Percentiles rank a stretch among this genome's conserved stretches.
Evolutionary conservation across 2,888 invertebrate genomes (phyloP).

Genomic region (Pomacea canaliculata): DNA sequence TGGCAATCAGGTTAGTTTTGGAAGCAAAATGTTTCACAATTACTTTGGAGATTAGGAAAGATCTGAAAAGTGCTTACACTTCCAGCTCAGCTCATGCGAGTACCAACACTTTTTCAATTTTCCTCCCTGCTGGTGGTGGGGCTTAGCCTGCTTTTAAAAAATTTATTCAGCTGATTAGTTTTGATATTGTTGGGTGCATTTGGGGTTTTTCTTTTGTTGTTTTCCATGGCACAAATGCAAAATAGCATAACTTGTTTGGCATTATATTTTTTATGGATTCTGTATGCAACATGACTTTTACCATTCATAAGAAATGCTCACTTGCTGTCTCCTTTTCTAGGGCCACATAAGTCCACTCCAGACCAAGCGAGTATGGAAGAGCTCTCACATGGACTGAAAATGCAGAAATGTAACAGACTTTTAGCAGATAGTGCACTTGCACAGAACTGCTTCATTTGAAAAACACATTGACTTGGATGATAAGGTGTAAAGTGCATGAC

Average conservation of each 20-base stretch:
- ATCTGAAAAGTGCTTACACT: background rate
- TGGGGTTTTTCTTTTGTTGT: background rate
- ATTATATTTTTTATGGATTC: too few species aligned
- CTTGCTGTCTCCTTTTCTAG: constrained; percentile 31
- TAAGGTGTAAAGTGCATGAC: too few species aligned
- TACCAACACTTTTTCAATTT: background rate
- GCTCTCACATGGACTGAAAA: constrained; percentile 45
- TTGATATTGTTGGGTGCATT: background rate
- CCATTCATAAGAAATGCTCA: constrained; percentile 1
- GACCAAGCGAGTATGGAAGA: constrained; percentile 46
- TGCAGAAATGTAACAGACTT: background rate
- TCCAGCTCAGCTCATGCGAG: background rate
- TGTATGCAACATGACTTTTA: background rate
- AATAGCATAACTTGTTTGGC: background rate
- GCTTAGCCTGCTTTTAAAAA: too few species aligned
- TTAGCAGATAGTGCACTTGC: too few species aligned
- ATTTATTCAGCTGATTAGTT: background rate
- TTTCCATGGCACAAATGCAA: background rate
- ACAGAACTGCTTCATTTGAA: too few species aligned
- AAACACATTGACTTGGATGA: too few species aligned
- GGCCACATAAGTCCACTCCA: constrained; percentile 50
- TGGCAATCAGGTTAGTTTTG: constrained; percentile 45
- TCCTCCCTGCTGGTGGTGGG: background rate
- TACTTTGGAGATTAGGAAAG: background rate
- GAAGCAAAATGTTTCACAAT: constrained; percentile 11